Conservation (phyloP, 2,113 vertebrate genomes). For the Vidua macroura region DNA sequence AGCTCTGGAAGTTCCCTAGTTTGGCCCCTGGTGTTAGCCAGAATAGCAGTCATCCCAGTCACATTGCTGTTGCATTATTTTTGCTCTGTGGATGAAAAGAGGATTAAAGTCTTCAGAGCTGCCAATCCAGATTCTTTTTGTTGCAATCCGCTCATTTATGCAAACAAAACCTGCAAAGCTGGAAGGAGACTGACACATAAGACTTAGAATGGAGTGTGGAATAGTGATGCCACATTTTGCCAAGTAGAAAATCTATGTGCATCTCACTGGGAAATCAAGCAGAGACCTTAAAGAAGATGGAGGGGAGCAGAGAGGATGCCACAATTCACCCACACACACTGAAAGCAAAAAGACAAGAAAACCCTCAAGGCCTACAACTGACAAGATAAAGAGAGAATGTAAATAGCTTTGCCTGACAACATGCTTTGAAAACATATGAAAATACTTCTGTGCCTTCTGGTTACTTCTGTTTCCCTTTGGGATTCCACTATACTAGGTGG, state of each 20-base stretch:
- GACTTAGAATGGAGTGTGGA: neutral
- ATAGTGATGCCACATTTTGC: neutral
- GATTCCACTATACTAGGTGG: neutral
- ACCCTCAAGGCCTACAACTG: neutral
- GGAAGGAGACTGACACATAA: neutral
- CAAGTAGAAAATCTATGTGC: neutral
- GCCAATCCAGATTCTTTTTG: neutral
- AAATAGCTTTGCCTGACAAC: neutral
- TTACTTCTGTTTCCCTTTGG: neutral
- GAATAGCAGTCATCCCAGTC: neutral
- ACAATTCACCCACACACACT: neutral
- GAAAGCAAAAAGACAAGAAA: neutral
- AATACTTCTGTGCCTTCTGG: neutral
- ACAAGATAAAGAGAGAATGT: neutral
- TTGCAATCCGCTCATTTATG: neutral
- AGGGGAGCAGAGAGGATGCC: neutral
- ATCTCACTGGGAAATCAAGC: neutral
- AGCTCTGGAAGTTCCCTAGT: neutral
- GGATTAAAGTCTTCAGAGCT: conserved; percentile 26
- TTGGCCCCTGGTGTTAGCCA: neutral
- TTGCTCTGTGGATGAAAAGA: neutral
- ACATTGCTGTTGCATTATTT: neutral
- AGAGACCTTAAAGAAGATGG: neutral
- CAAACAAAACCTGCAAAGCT: conserved; percentile 27
- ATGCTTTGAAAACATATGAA: neutral